phyloP scores from a whole-genome alignment of 2,888 invertebrate species.

The Zygogramma bicolorata region DNA sequence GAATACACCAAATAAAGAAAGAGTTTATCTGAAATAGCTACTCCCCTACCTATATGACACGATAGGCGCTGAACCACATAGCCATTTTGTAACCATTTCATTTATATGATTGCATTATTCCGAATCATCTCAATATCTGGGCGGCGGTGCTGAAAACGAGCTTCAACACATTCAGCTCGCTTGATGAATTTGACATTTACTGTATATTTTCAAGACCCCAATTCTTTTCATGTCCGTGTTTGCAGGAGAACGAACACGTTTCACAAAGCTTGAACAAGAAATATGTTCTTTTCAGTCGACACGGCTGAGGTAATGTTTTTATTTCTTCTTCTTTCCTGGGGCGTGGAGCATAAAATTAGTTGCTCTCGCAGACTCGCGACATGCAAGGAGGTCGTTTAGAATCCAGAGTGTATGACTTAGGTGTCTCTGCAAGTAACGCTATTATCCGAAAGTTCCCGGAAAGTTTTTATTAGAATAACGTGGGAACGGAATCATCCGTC shows the following conservation, averaged over 20 bases:
- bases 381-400: slow-evolving; percentile 59
- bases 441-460: slow-evolving; percentile 52
- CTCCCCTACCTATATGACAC: no score
- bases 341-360: slow-evolving; percentile 58
- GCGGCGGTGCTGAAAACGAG: background rate
- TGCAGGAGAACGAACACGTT: slow-evolving; percentile 19
- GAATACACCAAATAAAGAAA: no score
- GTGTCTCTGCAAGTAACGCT: slow-evolving; percentile 58
- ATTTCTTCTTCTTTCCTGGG: slow-evolving; percentile 52
- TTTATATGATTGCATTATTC: background rate
- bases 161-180: slow-evolving; percentile 8
- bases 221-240: slow-evolving; percentile 12
- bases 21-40: no score
- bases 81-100: no score
- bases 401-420: slow-evolving; percentile 58
- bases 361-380: slow-evolving; percentile 55
- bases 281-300: slow-evolving; percentile 49
- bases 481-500: slow-evolving; percentile 43
- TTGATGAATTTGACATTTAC: slow-evolving; percentile 16
- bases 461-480: slow-evolving; percentile 41
- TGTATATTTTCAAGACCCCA: slow-evolving; percentile 12
- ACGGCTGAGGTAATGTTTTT: slow-evolving; percentile 48
- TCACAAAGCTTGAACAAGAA: slow-evolving; percentile 47
- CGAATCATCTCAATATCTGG: background rate
- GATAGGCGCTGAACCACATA: no score